These are phyloP conservation scores for Parus major DNA, from an alignment of 2,113 vertebrate species.

Conservation along the genomic window DNA sequence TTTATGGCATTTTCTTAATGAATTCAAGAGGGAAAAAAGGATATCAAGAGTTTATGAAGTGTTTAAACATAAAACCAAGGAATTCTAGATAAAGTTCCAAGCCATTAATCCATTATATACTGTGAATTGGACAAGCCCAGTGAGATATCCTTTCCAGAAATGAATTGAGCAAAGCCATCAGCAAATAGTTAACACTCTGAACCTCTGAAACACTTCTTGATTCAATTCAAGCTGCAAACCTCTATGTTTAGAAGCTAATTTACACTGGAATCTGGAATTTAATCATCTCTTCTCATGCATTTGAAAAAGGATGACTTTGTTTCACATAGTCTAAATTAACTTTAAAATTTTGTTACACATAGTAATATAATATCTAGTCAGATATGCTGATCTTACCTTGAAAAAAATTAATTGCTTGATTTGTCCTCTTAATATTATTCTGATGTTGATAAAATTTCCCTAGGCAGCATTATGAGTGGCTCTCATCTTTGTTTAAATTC, in stretches of 20 bases:
- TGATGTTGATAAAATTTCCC: constrained; percentile 54
- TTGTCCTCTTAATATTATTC: constrained; percentile 56
- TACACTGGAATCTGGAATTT: constrained; percentile 64
- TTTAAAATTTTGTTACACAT: constrained; percentile 61
- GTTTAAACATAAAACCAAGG: constrained; percentile 66
- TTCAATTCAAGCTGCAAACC: constrained; percentile 32
- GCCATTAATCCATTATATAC: constrained; percentile 69
- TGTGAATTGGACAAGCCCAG: constrained; percentile 35
- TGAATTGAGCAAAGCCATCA: constrained; percentile 27
- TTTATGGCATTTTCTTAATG: constrained; percentile 49
- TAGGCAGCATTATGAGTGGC: background rate
- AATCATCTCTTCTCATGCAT: constrained; percentile 63
- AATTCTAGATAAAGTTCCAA: constrained; percentile 69
- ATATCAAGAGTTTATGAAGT: constrained; percentile 72
- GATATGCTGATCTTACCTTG: constrained; percentile 62
- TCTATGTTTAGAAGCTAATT: constrained; percentile 63
- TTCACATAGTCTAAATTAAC: constrained; percentile 52
- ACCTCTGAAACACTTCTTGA: constrained; percentile 27
- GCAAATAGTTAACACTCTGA: constrained; percentile 49
- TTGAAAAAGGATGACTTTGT: constrained; percentile 47
- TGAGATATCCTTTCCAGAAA: constrained; percentile 23
- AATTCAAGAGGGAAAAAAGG: constrained; percentile 48
- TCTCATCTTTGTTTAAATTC: constrained; percentile 9
- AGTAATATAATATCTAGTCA: constrained; percentile 66
- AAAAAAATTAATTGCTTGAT: constrained; percentile 75